Evolutionary conservation across 2,113 vertebrate species (phyloP), one percentile per base, ranked within the genome.

Genomic region (Onychostoma macrolepis): DNA sequence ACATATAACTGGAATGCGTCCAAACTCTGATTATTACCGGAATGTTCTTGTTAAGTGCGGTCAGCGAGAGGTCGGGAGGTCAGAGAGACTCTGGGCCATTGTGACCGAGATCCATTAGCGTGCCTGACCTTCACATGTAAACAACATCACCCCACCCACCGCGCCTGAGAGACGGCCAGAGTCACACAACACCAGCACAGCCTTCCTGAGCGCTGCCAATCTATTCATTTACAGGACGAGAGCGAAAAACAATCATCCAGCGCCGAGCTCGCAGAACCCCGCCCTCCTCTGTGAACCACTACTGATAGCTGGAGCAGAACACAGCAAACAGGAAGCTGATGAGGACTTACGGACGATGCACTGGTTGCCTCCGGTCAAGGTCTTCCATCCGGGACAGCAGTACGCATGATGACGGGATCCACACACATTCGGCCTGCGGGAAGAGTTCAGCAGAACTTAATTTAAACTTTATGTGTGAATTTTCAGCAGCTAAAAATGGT

Each of bases 341-440:
- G 28, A n/a, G 85, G 89, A 99, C 98, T 99, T 95, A 99, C 98
- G 98, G 89, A 99, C 98, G 89, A 99, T 99, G 93, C 98, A 99
- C 89, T 99, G 98, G 93, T 99, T 99, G 91, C 98, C 98, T 91
- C 97, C 98, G 72, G 97, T 98, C 91, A 99, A 94, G 2, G 98
- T 99, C 95, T 99, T 99, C 98, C 98, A 99, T 86, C 98, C 98
- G 67, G 97, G 98, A 90, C 98, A 99, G 93, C 98, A 99, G 94
- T 97, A 99, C 77, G 96, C 96, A 83, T 98, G 98, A 93, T 96
- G 98, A 92, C 96, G 97, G 75, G 97, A 96, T 91, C 98, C 98
- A 88, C 98, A 99, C 50, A 99, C 98, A 92, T 99, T 99, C 38
- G 98, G 98, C 89, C 98, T 99, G 92, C 80, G 90, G 85, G 56